phyloP scores from a whole-genome alignment of 2,113 vertebrate genomes.

The Acanthisitta chloris region DNA sequence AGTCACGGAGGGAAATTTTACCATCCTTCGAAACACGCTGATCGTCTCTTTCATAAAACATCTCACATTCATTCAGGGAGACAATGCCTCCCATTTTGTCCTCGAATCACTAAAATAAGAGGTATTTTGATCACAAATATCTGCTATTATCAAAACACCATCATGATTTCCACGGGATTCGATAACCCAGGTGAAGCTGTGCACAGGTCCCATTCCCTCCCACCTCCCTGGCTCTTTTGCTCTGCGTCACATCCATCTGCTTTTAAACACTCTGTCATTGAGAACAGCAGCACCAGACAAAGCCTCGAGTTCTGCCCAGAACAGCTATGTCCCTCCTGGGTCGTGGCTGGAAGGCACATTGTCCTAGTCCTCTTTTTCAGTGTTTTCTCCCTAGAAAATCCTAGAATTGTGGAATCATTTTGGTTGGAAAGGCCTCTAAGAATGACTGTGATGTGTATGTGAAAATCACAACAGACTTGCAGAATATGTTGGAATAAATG shows the following conservation, averaged over 20 bases:
- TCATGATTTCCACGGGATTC: background rate
- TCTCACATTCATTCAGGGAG: background rate
- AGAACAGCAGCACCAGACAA: background rate
- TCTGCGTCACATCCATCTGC: background rate
- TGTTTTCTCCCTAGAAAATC: background rate
- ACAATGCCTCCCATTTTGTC: background rate
- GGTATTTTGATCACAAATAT: background rate
- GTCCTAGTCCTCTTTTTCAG: background rate
- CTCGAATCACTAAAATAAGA: background rate
- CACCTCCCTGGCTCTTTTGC: rapidly evolving
- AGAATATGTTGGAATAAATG: background rate
- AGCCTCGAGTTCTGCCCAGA: background rate
- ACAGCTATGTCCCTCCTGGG: background rate
- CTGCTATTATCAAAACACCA: background rate
- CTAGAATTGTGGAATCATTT: background rate
- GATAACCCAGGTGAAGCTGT: background rate
- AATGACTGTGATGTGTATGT: too few species aligned
- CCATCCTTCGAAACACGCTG: background rate
- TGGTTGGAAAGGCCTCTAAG: background rate
- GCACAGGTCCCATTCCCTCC: background rate
- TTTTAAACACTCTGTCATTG: background rate
- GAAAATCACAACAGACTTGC: background rate
- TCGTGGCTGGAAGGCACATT: background rate
- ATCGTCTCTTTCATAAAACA: background rate
- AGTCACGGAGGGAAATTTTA: background rate